These are phyloP conservation scores for Macrobrachium nipponense DNA, from an alignment of 1,140 invertebrate species.

Conservation along the genomic window DNA sequence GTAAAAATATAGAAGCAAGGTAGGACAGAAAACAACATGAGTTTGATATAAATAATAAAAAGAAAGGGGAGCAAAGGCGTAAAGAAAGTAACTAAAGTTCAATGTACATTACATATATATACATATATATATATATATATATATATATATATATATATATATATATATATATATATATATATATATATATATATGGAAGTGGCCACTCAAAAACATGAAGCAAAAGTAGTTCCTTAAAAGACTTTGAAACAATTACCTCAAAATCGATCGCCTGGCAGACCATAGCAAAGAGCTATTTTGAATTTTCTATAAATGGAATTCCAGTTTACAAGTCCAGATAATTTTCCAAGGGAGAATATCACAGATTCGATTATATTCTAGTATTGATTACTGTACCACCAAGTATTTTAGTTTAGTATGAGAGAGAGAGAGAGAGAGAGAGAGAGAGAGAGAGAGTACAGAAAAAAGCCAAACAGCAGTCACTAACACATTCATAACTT, in stretches of 20 bases:
- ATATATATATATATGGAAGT: slow-evolving; percentile 1
- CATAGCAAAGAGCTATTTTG: too few species aligned
- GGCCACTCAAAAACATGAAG: not conserved
- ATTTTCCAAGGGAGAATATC: too few species aligned
- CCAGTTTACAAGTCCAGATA: too few species aligned
- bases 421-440: slow-evolving; percentile 7
- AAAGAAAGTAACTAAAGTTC: not conserved
- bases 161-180: slow-evolving; percentile 15
- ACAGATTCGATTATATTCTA: too few species aligned
- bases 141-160: slow-evolving; percentile 31
- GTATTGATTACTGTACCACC: too few species aligned
- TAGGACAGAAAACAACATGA: not conserved
- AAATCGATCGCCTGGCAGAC: too few species aligned
- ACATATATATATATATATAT: slow-evolving; percentile 9
- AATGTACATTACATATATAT: not conserved
- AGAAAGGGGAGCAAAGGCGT: not conserved
- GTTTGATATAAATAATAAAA: not conserved
- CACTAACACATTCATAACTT: too few species aligned
- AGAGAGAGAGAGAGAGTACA: too few species aligned
- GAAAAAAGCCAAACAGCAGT: too few species aligned
- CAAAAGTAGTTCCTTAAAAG: not conserved
- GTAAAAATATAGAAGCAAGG: not conserved
- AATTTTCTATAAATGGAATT: too few species aligned
- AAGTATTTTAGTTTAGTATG: too few species aligned
- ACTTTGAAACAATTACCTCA: too few species aligned